A percentile compares a stretch with the other conserved stretches of the same genome.
Conservation (phyloP, 2,113 vertebrate genomes). For the Cnemophilus loriae region DNA sequence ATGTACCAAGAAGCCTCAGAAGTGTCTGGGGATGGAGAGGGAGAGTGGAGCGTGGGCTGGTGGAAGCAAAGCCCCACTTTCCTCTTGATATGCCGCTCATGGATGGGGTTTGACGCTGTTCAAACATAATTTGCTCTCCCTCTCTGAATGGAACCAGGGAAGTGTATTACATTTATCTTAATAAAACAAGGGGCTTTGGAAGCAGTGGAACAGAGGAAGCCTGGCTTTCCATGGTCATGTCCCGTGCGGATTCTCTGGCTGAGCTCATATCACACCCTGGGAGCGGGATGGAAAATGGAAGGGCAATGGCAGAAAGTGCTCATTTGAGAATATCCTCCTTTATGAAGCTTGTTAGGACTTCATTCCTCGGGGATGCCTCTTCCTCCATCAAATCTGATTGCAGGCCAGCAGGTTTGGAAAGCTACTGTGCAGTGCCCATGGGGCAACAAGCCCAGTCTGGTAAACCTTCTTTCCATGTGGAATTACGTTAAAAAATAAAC, state of each 20-base stretch:
- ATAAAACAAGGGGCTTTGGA: neutral
- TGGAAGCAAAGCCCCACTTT: neutral
- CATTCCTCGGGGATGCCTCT: neutral
- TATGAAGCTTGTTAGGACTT: neutral
- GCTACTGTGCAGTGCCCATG: neutral
- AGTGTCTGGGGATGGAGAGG: neutral
- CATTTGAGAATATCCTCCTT: neutral
- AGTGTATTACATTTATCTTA: slow-evolving; percentile 34
- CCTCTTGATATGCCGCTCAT: slow-evolving; percentile 29
- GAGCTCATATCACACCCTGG: neutral
- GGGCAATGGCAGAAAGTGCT: neutral
- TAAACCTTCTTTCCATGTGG: neutral
- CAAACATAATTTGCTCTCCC: slow-evolving; percentile 2
- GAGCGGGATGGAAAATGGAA: neutral
- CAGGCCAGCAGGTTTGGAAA: neutral
- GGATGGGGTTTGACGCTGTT: neutral
- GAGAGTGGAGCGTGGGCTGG: rapidly evolving
- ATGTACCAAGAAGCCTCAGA: neutral
- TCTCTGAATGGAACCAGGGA: neutral
- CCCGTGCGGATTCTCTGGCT: neutral
- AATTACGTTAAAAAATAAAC: neutral
- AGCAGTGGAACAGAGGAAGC: neutral
- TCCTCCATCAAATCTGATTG: neutral
- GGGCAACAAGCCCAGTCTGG: neutral
- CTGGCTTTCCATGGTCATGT: rapidly evolving